Base-by-base conservation (phyloP, 2,113 vertebrate genomes). In the Phylloscopus trochiloides region DNA sequence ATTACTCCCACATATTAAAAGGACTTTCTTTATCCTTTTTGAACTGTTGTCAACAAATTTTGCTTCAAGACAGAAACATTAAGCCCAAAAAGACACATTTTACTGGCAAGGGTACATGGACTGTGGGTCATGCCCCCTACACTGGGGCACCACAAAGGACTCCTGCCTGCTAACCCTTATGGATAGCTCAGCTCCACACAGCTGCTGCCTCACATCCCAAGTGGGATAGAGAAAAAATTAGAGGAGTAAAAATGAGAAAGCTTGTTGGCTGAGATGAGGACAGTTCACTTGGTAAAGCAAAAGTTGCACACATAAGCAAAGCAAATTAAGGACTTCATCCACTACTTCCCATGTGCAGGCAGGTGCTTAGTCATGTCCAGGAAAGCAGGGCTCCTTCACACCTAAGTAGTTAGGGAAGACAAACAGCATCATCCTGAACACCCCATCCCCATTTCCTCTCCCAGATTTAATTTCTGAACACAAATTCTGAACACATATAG, bases 81-180 rank as follows among this genome's bases (percentile, higher is more conserved):
- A 73, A 40, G 5, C 4, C 32, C 20, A 40, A 83, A 47, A 42
- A 28, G 14, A 17, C 10, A 61, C 14, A 51, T 55, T 80, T 92
- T 71, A 59, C 24, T 62, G 26, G 9, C 10, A 24, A 9, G 31
- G n/a, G 8, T 78, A 17, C 20, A 28, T 4, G 10, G 7, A 13
- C 14, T 7, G 0, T 28, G 26, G n/a, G 9, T 43, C 2, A 0
- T 36, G 34, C 6, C 17, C 6, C 17, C 31, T 55, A 6, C 1
- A 0, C 0, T 84, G 24, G 17, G 20, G 2, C 3, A 42, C 6
- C 19, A 65, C 4, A 52, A 51, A 73, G 1, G 4, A 31, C 11
- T 68, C 8, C 20, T 62, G 9, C 19, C 9, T 59, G 22, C 26
- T 29, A 51, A 68, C 1, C 13, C 6, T 3, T 1, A 4, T 15